These are phyloP conservation scores for Pterobdella sp. DNA, from an alignment of 2,888 invertebrate genomes.

Conservation along the genomic window DNA sequence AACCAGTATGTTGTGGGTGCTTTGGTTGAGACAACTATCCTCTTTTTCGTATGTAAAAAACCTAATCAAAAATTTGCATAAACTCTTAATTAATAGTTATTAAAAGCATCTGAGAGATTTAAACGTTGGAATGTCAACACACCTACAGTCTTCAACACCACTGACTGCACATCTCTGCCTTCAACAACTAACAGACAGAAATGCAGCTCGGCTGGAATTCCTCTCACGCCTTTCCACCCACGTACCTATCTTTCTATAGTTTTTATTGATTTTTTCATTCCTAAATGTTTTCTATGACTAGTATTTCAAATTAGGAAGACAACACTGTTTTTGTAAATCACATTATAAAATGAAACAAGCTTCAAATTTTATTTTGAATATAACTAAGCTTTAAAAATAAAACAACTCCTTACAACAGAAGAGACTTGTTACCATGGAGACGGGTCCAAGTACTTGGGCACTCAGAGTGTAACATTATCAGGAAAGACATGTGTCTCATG, in stretches of 20 bases:
- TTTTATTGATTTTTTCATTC: too few relatives aligned
- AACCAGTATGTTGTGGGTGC: neutral
- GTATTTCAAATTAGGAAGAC: too few relatives aligned
- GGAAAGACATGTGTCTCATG: conserved; percentile 11
- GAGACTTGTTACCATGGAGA: conserved; percentile 14
- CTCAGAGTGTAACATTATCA: neutral
- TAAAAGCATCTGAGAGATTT: too few relatives aligned
- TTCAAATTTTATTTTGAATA: neutral
- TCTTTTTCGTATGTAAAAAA: too few relatives aligned
- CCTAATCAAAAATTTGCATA: too few relatives aligned
- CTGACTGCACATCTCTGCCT: neutral
- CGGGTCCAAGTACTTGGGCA: conserved; percentile 20
- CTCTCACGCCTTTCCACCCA: neutral
- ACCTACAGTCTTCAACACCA: neutral
- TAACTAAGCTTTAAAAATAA: neutral
- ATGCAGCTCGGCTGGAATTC: neutral
- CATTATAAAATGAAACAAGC: too few relatives aligned
- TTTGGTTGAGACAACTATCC: neutral
- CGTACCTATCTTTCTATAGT: too few relatives aligned
- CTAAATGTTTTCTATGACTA: too few relatives aligned
- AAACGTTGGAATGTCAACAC: too few relatives aligned
- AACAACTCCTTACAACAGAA: neutral
- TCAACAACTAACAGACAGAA: neutral
- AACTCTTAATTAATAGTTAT: too few relatives aligned
- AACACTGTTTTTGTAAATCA: too few relatives aligned